Evolutionary conservation across 2,888 invertebrate genomes (phyloP), one percentile per base, ranked within the genome.

Genomic region (Nycteola revayana): DNA sequence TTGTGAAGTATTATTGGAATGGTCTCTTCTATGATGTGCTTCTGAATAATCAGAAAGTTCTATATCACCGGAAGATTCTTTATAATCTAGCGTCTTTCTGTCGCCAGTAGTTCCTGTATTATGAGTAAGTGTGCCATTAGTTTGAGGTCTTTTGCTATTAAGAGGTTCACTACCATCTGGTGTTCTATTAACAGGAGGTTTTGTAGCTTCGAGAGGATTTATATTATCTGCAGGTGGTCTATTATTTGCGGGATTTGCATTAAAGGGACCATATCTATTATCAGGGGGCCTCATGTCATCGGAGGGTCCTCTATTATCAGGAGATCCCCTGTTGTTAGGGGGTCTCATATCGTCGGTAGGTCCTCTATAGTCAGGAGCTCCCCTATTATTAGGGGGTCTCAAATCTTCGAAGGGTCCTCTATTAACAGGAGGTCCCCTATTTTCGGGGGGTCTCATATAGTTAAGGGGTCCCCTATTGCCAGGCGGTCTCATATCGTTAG

Each of bases 271-370:
- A n/a, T n/a, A n/a, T 30, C 39, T 36, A 7, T 42, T 25, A 7
- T 28, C 28, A 28, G 29, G 30, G 22, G 48, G 42, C 10, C 28
- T 32, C 29, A 42, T 49, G 11, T 42, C 17, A 30, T 36, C 25
- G 5, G 51, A 53, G 25, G 35, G 42, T 7, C 29, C 42, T 24
- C 37, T 36, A 1, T 45, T 28, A 1, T 9, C 17, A 1, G 46
- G 44, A 10, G 54, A 49, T 0, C 42, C 55, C 36, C 44, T 33
- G 1, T 49, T 40, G 0, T 14, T 25, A 2, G 56, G 51, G 0
- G 54, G 46, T 0, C 51, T 53, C 9, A 42, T 33, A 7, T 50
- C 44, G 3, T 20, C n/a, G 9, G 49, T 45, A 1, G 48, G 52
- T 0, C 43, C 47, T 18, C 47, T 35, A 17, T 56, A 46, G 0